Evolutionary conservation across 1,140 invertebrate genomes (phyloP), one percentile per base, ranked within the genome.

Genomic region (Trichonephila clavata): DNA sequence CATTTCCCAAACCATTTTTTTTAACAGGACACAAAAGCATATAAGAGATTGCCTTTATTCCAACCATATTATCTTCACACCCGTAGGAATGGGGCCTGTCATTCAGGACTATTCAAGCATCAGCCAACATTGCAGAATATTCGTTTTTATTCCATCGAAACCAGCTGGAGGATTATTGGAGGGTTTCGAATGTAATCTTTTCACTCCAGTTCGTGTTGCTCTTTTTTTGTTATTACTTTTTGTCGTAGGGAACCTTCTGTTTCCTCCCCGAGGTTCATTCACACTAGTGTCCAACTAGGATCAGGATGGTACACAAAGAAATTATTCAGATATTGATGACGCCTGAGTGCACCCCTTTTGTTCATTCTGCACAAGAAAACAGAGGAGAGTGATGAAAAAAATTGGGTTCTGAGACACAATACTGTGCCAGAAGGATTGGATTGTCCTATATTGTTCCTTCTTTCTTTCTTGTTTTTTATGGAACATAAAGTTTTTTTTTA

Each of bases 321-420:
- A 68, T 68, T 68, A 68, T 68, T 68, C 65, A 68, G 65, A 68
- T 68, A 68, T 68, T 21, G 65, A 68, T 68, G 65, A 68, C 65
- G 65, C 65, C 65, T 24, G n/a, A 68, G 65, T 68, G 65, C n/a
- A 14, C n/a, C 24, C 65, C 65, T 68, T 68, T 68, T 68, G 65
- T 68, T 68, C 65, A 24, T 68, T 68, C 8, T 68, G 65, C 21
- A 8, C 32, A 39, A 39, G 80, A 81, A 81, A 81, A 43, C 80
- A 81, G 80, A 21, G 21, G 80, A 50, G 27, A 20, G 32, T 6
- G 80, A 20, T 20, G 20, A 21, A 39, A 39, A 39, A 81, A 24
- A 24, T 13, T 43, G 43, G 50, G 5, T 50, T 50, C 10, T 50
- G 50, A 50, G 50, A 50, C 50, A 50, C 50, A 50, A 50, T 50